Evolutionary conservation across 2,797 vertebrate species (phyloP).

Genomic region (Eleutherodactylus coqui): DNA sequence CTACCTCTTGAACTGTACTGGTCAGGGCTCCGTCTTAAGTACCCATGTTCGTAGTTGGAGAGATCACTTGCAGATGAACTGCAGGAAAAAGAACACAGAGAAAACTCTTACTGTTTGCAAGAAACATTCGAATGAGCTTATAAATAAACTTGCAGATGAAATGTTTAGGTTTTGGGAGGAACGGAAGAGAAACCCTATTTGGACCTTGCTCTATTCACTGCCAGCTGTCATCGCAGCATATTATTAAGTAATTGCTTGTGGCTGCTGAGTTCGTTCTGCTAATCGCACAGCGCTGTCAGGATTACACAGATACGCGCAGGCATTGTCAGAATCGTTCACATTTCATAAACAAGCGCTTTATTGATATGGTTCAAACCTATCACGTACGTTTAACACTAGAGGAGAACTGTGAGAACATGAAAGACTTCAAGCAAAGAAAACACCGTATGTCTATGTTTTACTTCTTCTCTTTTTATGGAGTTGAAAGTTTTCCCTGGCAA

Average conservation of each 20-base stretch:
- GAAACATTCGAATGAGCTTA: slow-evolving; percentile 67
- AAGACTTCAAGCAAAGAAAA: slow-evolving; percentile 61
- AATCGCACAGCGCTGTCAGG: slow-evolving; percentile 67
- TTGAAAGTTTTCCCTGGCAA: slow-evolving; percentile 75
- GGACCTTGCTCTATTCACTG: slow-evolving; percentile 69
- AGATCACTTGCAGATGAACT: slow-evolving; percentile 91
- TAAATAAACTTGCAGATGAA: slow-evolving; percentile 72
- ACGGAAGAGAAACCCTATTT: slow-evolving; percentile 75
- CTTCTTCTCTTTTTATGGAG: slow-evolving; percentile 80
- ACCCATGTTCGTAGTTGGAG: slow-evolving; percentile 85
- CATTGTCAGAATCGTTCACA: slow-evolving; percentile 47
- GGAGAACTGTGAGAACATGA: background rate
- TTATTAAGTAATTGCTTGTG: slow-evolving; percentile 68
- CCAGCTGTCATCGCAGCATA: slow-evolving; percentile 73
- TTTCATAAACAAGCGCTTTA: slow-evolving; percentile 43
- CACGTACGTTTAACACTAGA: slow-evolving; percentile 63
- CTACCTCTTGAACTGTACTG: slow-evolving; percentile 94
- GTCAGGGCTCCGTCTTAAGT: slow-evolving; percentile 90
- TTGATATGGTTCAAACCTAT: slow-evolving; percentile 61
- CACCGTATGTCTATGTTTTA: slow-evolving; percentile 64
- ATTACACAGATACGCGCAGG: slow-evolving; percentile 53
- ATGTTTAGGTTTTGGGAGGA: slow-evolving; percentile 73
- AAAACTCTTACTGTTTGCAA: slow-evolving; percentile 64
- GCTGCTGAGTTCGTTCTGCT: slow-evolving; percentile 72
- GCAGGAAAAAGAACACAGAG: slow-evolving; percentile 65